Conservation (phyloP, 2,888 invertebrate species). For the Sinohyriopsis cumingii region DNA sequence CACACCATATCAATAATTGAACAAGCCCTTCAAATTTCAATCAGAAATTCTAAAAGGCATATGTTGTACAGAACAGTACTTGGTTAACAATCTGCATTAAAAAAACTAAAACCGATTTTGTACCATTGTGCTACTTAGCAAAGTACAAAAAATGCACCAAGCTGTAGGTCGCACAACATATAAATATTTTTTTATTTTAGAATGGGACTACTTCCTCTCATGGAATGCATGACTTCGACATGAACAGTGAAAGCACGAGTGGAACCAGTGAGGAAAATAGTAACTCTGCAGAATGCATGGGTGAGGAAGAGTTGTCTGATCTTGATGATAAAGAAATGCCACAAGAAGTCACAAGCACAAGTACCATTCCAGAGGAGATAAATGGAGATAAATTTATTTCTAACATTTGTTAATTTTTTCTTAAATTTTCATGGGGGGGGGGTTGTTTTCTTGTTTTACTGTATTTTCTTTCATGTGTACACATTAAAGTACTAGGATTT, state of each 20-base stretch:
- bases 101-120: too few species aligned
- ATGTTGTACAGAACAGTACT: too few species aligned
- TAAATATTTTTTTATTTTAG: conserved; percentile 1
- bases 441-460: too few species aligned
- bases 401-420: not conserved
- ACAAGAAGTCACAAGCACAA: conserved; percentile 34
- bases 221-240: conserved; percentile 18
- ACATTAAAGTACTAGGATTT: too few species aligned
- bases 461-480: too few species aligned
- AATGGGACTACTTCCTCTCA: not conserved
- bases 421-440: too few species aligned
- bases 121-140: too few species aligned
- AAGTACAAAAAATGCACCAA: too few species aligned
- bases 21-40: too few species aligned
- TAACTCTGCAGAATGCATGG: conserved; percentile 16
- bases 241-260: conserved; percentile 20
- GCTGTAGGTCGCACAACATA: not conserved
- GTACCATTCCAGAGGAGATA: conserved; percentile 26
- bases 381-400: not conserved
- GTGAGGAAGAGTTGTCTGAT: conserved; percentile 33
- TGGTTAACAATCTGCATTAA: too few species aligned
- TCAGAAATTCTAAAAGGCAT: too few species aligned
- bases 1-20: too few species aligned
- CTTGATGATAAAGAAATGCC: conserved; percentile 30
- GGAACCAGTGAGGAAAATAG: conserved; percentile 33